Evolutionary conservation across 2,888 invertebrate species (phyloP).

Genomic region (Odontocolon sp.): DNA sequence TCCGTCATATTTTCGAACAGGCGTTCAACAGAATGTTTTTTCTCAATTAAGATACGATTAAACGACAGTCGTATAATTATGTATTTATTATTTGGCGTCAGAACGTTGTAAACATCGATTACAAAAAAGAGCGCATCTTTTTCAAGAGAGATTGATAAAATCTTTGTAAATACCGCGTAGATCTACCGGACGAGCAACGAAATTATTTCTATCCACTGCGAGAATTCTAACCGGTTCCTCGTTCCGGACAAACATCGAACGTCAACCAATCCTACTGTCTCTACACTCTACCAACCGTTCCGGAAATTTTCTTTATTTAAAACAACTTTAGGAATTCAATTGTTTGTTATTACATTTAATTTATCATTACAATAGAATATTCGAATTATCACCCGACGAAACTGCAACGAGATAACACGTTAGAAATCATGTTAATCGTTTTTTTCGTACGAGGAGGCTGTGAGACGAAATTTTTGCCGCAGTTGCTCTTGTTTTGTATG

Average conservation of each 20-base stretch:
- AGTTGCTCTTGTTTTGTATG: constrained; percentile 58
- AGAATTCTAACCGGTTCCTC: neutral
- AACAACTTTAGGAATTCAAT: constrained; percentile 47
- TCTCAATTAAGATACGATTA: too few relatives aligned
- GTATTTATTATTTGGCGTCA: neutral
- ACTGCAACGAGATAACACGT: neutral
- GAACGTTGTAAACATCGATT: neutral
- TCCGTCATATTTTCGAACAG: too few relatives aligned
- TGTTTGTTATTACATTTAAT: constrained; percentile 37
- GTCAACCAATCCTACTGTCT: constrained; percentile 1
- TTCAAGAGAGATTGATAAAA: neutral
- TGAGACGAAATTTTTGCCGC: constrained; percentile 6
- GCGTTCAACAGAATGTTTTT: too few relatives aligned
- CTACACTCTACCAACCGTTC: constrained; percentile 28
- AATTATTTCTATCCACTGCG: too few relatives aligned
- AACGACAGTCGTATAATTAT: too few relatives aligned
- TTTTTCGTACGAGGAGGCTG: neutral
- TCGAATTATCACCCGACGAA: neutral
- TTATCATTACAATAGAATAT: constrained; percentile 25
- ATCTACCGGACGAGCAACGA: neutral
- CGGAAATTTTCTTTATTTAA: constrained; percentile 42
- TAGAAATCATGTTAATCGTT: neutral
- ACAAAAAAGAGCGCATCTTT: neutral
- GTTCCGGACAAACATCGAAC: constrained; percentile 9
- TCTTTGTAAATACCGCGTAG: neutral